Conservation (phyloP, 2,113 vertebrate genomes). For the Ascaphus truei region DNA sequence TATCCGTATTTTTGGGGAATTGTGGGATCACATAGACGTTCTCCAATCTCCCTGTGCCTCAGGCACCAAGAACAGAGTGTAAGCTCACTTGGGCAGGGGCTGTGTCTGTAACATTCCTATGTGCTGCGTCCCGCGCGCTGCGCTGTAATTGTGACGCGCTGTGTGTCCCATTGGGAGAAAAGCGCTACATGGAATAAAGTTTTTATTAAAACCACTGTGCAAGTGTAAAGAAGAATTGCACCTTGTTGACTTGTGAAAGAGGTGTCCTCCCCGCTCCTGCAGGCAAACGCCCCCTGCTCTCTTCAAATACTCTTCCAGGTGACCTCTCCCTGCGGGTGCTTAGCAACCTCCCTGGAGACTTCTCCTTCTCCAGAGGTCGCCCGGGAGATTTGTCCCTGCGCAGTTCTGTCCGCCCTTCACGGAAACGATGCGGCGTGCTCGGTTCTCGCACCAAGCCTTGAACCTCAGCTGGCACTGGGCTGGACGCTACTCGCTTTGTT, state of each 20-base stretch:
- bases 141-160: no score
- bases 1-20: no score
- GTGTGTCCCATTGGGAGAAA: no score
- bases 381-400: slow-evolving; percentile 93
- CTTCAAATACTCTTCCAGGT: slow-evolving; percentile 84
- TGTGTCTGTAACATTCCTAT: no score
- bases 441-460: slow-evolving; percentile 86
- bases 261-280: slow-evolving; percentile 84
- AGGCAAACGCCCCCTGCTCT: slow-evolving; percentile 78
- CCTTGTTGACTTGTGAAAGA: slow-evolving; percentile 94
- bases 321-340: slow-evolving; percentile 91
- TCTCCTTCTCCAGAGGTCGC: slow-evolving; percentile 90
- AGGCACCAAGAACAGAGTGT: no score
- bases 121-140: no score
- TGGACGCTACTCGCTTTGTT: slow-evolving; percentile 87
- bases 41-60: no score
- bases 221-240: no score
- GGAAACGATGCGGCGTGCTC: slow-evolving; percentile 93
- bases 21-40: background rate
- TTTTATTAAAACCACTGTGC: no score
- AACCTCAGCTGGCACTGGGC: slow-evolving; percentile 79
- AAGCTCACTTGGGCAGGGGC: no score
- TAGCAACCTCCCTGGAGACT: slow-evolving; percentile 86
- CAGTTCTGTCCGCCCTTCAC: slow-evolving; percentile 90
- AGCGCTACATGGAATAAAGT: no score